Evolutionary conservation across 92 coral and sea anemone genomes (phyloP).

Genomic region (Palythoa caribaeorum): DNA sequence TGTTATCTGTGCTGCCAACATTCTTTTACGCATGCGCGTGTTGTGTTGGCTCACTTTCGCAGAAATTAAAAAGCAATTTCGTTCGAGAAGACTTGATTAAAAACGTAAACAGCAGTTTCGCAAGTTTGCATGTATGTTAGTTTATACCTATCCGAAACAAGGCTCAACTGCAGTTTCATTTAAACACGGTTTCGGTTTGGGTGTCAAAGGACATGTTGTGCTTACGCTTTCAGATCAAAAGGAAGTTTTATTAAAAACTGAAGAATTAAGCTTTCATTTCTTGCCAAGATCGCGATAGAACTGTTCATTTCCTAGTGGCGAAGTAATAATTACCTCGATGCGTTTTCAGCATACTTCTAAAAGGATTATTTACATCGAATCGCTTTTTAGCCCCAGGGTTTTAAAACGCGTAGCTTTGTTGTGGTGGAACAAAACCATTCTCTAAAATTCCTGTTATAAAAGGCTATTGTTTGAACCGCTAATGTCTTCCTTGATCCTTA

Average conservation of each 20-base stretch:
- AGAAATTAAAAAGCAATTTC: slow-evolving; percentile 63
- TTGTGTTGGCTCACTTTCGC: slow-evolving; percentile 7
- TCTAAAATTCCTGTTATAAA: slow-evolving; percentile 38
- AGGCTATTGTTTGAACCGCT: slow-evolving; percentile 31
- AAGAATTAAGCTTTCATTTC: slow-evolving; percentile 3
- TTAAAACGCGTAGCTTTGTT: slow-evolving; percentile 44
- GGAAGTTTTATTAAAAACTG: slow-evolving; percentile 15
- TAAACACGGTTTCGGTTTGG: slow-evolving; percentile 6
- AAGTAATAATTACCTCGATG: slow-evolving; percentile 36
- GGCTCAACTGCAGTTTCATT: slow-evolving; percentile 3
- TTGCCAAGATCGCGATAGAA: slow-evolving; percentile 19
- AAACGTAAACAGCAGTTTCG: slow-evolving; percentile 67
- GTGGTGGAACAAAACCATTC: slow-evolving; percentile 32
- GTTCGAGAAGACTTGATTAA: slow-evolving; percentile 55
- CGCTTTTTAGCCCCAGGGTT: slow-evolving; percentile 39
- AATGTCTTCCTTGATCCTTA: slow-evolving; percentile 25
- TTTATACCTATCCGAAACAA: slow-evolving; percentile 43
- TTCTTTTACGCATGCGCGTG: slow-evolving; percentile 25
- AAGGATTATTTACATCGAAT: slow-evolving; percentile 34
- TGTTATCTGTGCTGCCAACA: slow-evolving; percentile 18
- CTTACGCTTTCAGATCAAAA: neutral
- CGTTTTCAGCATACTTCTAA: slow-evolving; percentile 28
- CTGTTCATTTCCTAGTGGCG: slow-evolving; percentile 49
- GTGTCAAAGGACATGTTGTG: neutral
- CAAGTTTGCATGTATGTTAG: slow-evolving; percentile 44